These are phyloP conservation scores for Acanthaster planci DNA, from an alignment of 35 echinoderm and acorn worm genomes.

Conservation along the genomic window DNA sequence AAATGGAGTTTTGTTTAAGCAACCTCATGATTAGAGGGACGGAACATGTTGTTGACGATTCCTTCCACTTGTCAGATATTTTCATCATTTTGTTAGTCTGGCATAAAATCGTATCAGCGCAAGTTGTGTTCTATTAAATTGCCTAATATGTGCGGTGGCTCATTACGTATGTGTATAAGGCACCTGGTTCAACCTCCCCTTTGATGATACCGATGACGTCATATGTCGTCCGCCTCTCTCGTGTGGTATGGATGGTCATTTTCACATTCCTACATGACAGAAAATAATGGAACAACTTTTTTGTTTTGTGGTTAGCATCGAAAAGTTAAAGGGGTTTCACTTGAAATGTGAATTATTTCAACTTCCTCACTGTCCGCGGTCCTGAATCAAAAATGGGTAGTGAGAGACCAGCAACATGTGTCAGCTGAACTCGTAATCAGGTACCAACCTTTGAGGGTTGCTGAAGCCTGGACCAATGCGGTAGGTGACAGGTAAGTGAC, in stretches of 20 bases:
- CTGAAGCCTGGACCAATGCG: conserved; percentile 72
- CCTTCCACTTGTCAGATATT: too few relatives aligned
- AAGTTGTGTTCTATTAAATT: too few relatives aligned
- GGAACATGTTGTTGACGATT: too few relatives aligned
- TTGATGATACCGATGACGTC: conserved; percentile 69
- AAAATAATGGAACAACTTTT: neutral
- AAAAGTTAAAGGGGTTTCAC: too few relatives aligned
- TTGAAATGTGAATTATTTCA: too few relatives aligned
- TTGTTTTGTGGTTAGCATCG: neutral
- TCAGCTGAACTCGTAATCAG: neutral
- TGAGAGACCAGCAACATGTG: too few relatives aligned
- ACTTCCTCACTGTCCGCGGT: too few relatives aligned
- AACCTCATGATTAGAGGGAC: too few relatives aligned
- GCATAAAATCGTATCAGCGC: too few relatives aligned
- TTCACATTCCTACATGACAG: conserved; percentile 42
- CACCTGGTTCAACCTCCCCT: conserved; percentile 70
- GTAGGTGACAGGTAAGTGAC: conserved; percentile 61
- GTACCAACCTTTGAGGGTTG: conserved; percentile 43
- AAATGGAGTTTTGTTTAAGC: too few relatives aligned
- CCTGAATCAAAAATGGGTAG: too few relatives aligned
- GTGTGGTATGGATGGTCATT: conserved; percentile 51
- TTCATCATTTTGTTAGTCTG: too few relatives aligned
- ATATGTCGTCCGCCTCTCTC: conserved; percentile 62
- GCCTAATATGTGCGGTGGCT: neutral
- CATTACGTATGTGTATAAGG: neutral